Base-by-base conservation (phyloP, 2,797 vertebrate species). In the Hoplostethus mediterraneus region DNA sequence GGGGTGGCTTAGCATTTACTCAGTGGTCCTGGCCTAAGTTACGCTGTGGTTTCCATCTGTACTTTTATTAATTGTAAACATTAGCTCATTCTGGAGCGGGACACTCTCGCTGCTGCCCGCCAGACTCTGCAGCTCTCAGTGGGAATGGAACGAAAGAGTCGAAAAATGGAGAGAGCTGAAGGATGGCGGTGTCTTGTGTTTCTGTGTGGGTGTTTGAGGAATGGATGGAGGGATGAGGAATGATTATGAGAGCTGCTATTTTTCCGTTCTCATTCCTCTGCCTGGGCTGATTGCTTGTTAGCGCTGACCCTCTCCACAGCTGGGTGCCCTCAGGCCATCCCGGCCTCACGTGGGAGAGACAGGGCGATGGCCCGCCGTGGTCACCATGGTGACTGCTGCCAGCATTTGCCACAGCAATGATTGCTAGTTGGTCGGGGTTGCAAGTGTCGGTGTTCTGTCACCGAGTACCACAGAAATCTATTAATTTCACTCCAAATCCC, bases 11-110 rank as follows among this genome's bases (percentile, higher is more conserved):
- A 52, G 78, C 64, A 83, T 82, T 67, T 75, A 51, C 77, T 75
- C 13, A 4, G 75, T 25, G 68, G 45, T 82, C 67, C 76, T 87
- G 82, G 83, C 77, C 71, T 59, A 7, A 81, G 63, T 70, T 55
- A 30, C 79, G 79, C 74, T 87, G 76, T 12, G 72, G 81, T 91
- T 90, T 90, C 76, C 75, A 36, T 75, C 59, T 47, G 77, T 79
- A 73, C 82, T 85, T 90, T 90, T 90, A 88, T 90, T 91, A 90
- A 91, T 92, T 73, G 61, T 51, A 81, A 91, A 87, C 80, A 85
- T 91, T 76, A 91, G 83, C 80, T 92, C 85, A 83, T 84, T 81
- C 83, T 91, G 85, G 83, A 84, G 63, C 57, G 21, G 56, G 81
- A 81, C 45, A 38, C 45, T 73, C 42, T 28, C 44, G 63, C 54